Conservation (phyloP, 2,888 invertebrate species). For the Ectemnius cavifrons region DNA sequence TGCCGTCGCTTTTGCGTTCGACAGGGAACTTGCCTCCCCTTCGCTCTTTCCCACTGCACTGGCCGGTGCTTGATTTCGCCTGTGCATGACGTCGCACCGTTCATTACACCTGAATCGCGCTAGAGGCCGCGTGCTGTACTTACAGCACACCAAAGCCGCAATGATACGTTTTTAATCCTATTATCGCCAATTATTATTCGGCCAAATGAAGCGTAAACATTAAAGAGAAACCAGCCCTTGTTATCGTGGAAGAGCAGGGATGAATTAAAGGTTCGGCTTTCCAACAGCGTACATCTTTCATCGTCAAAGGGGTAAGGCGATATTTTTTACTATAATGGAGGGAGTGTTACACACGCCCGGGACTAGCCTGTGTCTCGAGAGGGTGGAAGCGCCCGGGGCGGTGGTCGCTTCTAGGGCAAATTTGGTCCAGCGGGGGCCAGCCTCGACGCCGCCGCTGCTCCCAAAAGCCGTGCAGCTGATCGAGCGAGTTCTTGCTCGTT, state of each 20-base stretch:
- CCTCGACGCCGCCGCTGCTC: neutral
- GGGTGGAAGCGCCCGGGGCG: neutral
- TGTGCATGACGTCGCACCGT: conserved; percentile 7
- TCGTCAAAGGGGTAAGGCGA: neutral
- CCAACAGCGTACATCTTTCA: neutral
- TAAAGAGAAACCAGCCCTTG: conserved; percentile 10
- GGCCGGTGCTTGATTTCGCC: conserved; percentile 3
- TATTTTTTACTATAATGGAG: neutral
- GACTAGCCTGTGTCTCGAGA: neutral
- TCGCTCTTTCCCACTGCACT: conserved; percentile 2
- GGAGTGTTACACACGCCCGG: too few relatives aligned
- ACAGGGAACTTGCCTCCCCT: conserved; percentile 23
- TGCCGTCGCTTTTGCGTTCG: conserved; percentile 33
- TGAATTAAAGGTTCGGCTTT: too few relatives aligned
- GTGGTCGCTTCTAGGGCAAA: neutral
- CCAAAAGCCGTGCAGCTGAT: conserved; percentile 18
- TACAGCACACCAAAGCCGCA: neutral
- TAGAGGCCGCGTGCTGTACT: neutral
- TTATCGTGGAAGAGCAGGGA: neutral
- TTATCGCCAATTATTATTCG: conserved; percentile 15
- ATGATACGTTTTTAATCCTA: conserved; percentile 9
- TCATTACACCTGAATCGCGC: conserved; percentile 29
- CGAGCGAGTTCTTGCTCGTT: conserved; percentile 54
- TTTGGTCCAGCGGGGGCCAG: neutral
- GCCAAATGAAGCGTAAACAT: neutral